Evolutionary conservation across 2,113 vertebrate genomes (phyloP).

Genomic region (Smithornis capensis): DNA sequence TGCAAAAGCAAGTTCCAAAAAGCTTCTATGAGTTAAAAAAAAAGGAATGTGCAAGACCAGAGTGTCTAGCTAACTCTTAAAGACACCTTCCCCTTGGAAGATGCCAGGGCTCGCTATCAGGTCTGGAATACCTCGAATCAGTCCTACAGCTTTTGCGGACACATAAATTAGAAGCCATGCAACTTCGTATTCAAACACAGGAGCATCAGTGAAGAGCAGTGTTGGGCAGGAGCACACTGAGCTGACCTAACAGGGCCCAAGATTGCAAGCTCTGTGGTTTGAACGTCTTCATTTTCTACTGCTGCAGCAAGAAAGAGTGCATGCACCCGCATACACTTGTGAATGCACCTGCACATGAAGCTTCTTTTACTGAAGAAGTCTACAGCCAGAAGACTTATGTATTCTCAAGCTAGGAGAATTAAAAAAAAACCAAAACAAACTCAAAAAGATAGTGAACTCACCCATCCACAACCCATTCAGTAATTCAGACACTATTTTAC

Average conservation of each 20-base stretch:
- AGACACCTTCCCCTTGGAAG: not conserved
- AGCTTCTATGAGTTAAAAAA: not conserved
- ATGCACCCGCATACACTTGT: too few relatives aligned
- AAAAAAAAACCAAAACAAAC: not conserved
- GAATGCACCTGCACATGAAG: not conserved
- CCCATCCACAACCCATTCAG: not conserved
- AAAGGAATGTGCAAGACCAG: not conserved
- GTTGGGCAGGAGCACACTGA: not conserved
- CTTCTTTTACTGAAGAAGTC: not conserved
- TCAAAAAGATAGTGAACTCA: not conserved
- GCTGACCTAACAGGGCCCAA: not conserved
- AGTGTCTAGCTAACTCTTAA: not conserved
- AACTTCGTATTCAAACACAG: not conserved
- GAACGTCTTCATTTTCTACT: not conserved
- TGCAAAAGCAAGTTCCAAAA: slow-evolving; percentile 5
- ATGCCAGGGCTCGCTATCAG: not conserved
- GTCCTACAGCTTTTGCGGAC: not conserved
- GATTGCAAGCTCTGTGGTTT: not conserved
- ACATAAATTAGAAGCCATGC: not conserved
- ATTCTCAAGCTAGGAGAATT: not conserved
- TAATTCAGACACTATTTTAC: not conserved
- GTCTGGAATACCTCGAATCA: not conserved
- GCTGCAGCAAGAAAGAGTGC: not conserved
- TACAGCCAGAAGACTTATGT: not conserved
- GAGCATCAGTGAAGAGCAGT: not conserved